Conservation (phyloP, 2,888 invertebrate species). For the Stegophylla sp. region DNA sequence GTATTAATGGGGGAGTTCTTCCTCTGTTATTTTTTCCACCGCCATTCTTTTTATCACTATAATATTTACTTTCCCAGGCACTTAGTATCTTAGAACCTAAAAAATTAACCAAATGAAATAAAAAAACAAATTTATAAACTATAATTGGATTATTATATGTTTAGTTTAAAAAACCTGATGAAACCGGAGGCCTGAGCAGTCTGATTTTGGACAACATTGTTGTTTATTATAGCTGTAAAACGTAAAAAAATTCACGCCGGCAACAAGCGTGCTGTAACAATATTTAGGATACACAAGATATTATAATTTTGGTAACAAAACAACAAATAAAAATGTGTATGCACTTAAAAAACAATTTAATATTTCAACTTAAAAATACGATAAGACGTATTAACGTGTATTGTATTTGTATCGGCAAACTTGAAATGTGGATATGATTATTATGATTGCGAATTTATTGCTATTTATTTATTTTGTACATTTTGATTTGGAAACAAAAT, state of each 20-base stretch:
- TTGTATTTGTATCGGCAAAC: too few relatives aligned
- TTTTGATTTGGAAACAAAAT: slow-evolving; percentile 33
- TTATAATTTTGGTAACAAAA: not conserved
- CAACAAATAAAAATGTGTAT: not conserved
- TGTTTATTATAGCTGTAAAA: slow-evolving; percentile 1
- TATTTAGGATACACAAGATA: not conserved
- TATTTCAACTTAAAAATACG: too few relatives aligned
- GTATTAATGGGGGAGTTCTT: slow-evolving; percentile 45
- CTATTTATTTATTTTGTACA: not conserved
- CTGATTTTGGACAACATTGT: slow-evolving; percentile 43
- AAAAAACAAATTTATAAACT: not conserved
- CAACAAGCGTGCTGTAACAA: not conserved
- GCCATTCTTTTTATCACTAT: slow-evolving; percentile 43
- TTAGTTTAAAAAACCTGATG: slow-evolving; percentile 21
- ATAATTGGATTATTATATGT: not conserved
- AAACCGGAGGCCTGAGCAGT: slow-evolving; percentile 33
- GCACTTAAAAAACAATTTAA: not conserved
- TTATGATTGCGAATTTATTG: not conserved
- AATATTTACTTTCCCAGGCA: slow-evolving; percentile 36
- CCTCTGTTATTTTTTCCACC: slow-evolving; percentile 26
- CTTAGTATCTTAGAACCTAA: slow-evolving; percentile 16
- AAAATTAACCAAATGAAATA: not conserved
- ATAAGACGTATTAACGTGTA: not conserved
- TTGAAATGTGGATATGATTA: too few relatives aligned
- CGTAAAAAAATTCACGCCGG: not conserved